Conservation (phyloP, 2,113 vertebrate species). For the Ictidomys tridecemlineatus region DNA sequence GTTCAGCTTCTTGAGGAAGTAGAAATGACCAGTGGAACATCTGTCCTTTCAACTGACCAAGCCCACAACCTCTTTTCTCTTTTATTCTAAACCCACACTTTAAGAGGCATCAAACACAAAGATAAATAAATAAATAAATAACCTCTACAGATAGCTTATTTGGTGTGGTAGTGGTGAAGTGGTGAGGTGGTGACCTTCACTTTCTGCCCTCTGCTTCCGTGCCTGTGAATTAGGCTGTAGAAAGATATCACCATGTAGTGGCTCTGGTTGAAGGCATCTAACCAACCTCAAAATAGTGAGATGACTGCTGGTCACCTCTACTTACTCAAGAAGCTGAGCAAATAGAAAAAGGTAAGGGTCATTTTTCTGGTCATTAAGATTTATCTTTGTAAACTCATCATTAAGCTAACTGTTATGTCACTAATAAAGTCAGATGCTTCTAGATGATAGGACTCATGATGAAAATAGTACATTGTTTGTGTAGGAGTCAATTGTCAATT, state of each 20-base stretch:
- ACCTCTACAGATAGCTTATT: background rate
- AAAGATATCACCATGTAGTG: background rate
- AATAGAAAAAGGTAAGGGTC: too few species aligned
- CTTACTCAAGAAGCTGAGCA: too few species aligned
- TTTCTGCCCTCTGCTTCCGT: background rate
- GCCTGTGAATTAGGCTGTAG: background rate
- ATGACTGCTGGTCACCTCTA: too few species aligned
- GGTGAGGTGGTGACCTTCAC: rapidly evolving
- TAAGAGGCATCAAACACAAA: background rate
- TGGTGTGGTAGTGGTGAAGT: too few species aligned
- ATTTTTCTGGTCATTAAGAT: too few species aligned
- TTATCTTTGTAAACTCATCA: background rate
- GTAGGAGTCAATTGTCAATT: background rate
- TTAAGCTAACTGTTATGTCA: background rate
- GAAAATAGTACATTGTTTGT: background rate
- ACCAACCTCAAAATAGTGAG: background rate
- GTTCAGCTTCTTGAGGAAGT: background rate
- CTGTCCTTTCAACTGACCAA: background rate
- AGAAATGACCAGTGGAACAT: background rate
- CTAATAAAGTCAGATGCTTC: background rate
- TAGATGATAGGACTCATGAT: background rate
- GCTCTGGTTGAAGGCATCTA: background rate
- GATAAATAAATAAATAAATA: background rate
- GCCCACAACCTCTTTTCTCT: background rate
- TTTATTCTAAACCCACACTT: background rate